These are phyloP conservation scores for Dascillus cervinus DNA, from an alignment of 2,888 invertebrate species.

Conservation along the genomic window DNA sequence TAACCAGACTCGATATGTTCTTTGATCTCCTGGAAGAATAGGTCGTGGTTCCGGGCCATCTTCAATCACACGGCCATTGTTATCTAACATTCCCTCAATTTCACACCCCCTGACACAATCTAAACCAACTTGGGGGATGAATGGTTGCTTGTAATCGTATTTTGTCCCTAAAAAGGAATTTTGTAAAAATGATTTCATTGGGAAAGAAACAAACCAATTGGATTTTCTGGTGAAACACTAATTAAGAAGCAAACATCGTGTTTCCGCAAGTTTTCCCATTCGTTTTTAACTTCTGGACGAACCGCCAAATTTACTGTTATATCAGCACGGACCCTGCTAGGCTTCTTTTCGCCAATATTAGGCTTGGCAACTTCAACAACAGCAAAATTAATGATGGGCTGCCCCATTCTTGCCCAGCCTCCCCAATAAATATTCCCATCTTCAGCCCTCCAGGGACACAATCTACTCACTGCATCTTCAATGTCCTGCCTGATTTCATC, in stretches of 20 bases:
- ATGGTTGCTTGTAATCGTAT: slow-evolving; percentile 74
- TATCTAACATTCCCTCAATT: slow-evolving; percentile 96
- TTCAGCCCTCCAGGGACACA: slow-evolving; percentile 92
- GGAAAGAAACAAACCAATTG: slow-evolving; percentile 58
- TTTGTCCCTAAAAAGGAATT: slow-evolving; percentile 53
- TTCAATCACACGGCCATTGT: slow-evolving; percentile 91
- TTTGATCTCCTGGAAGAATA: slow-evolving; percentile 74
- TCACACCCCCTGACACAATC: slow-evolving; percentile 94
- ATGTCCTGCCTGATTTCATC: slow-evolving; percentile 98
- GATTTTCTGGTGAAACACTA: slow-evolving; percentile 76
- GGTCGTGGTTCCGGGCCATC: slow-evolving; percentile 91
- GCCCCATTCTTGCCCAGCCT: slow-evolving; percentile 99
- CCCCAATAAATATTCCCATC: slow-evolving; percentile 83
- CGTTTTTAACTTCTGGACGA: slow-evolving; percentile 82
- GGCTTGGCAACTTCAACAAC: slow-evolving; percentile 93
- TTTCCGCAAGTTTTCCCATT: slow-evolving; percentile 94
- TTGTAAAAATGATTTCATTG: slow-evolving; percentile 1
- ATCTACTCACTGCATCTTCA: slow-evolving; percentile 90
- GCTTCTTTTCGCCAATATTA: slow-evolving; percentile 83
- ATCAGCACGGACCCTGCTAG: slow-evolving; percentile 92
- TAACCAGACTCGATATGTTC: slow-evolving; percentile 89
- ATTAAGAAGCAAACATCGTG: slow-evolving; percentile 98
- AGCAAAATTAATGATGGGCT: slow-evolving; percentile 85
- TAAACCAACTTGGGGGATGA: slow-evolving; percentile 88
- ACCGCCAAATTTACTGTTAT: slow-evolving; percentile 89